A percentile compares a stretch with the other conserved stretches of the same genome.
phyloP scores from a whole-genome alignment of 1,140 invertebrate genomes.

The Meteorus sp. region DNA sequence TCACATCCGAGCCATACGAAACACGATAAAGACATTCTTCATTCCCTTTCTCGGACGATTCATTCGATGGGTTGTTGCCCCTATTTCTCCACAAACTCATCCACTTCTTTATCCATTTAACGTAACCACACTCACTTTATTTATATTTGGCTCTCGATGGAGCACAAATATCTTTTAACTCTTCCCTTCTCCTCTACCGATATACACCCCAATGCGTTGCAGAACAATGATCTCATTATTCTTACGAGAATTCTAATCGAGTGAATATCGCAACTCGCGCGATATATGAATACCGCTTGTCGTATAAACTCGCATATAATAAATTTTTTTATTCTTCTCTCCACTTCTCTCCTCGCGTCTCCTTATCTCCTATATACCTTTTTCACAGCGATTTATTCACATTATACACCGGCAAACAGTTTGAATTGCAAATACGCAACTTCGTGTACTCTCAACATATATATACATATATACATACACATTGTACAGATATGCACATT shows the following conservation, averaged over 20 bases:
- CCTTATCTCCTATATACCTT: not conserved
- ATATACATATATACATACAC: constrained; percentile 1
- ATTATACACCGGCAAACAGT: constrained; percentile 40
- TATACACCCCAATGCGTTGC: constrained; percentile 33
- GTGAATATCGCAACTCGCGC: constrained; percentile 43
- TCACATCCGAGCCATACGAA: constrained; percentile 8
- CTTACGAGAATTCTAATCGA: constrained; percentile 36
- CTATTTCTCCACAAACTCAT: constrained; percentile 9
- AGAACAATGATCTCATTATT: constrained; percentile 53
- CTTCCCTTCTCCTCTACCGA: constrained; percentile 14
- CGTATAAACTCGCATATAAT: not conserved
- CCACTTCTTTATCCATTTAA: not conserved
- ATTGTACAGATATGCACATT: constrained; percentile 5
- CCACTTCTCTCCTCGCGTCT: not conserved
- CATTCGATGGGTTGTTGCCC: constrained; percentile 16
- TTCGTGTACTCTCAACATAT: constrained; percentile 40
- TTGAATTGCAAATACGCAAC: constrained; percentile 55
- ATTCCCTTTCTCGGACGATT: constrained; percentile 13
- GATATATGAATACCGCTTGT: constrained; percentile 30
- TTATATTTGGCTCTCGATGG: constrained; percentile 16
- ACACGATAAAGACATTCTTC: constrained; percentile 29
- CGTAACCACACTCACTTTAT: not conserved
- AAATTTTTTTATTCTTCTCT: constrained; percentile 18
- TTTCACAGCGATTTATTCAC: constrained; percentile 41
- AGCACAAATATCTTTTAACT: not conserved